Conservation (phyloP, 2,797 vertebrate genomes). For the Epinephelus coioides region DNA sequence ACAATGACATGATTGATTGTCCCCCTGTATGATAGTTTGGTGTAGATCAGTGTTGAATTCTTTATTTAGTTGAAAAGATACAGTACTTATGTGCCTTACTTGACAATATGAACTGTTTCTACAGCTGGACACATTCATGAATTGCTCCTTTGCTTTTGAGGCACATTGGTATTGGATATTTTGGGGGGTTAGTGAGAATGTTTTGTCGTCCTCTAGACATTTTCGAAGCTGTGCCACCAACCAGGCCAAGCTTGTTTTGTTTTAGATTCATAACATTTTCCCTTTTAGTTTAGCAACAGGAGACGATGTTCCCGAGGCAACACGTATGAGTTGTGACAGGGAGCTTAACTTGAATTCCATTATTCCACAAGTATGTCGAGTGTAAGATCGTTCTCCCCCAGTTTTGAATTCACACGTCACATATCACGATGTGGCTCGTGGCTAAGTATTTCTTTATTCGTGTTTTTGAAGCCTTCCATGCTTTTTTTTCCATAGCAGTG, state of each 20-base stretch:
- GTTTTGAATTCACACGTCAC: conserved; percentile 65
- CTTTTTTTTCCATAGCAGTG: conserved; percentile 78
- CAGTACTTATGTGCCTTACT: conserved; percentile 93
- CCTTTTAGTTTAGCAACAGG: conserved; percentile 32
- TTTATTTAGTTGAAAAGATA: conserved; percentile 87
- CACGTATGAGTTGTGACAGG: conserved; percentile 21
- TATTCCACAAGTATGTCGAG: conserved; percentile 42
- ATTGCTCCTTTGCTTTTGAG: conserved; percentile 52
- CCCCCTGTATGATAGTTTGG: conserved; percentile 77
- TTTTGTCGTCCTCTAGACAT: conserved; percentile 48
- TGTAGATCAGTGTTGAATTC: conserved; percentile 79
- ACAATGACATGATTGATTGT: conserved; percentile 83
- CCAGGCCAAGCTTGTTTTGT: conserved; percentile 35
- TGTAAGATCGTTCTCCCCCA: conserved; percentile 87
- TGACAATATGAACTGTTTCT: conserved; percentile 76
- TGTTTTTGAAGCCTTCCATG: conserved; percentile 89
- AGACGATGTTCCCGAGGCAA: conserved; percentile 38
- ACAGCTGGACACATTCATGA: conserved; percentile 65
- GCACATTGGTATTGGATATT: conserved; percentile 57
- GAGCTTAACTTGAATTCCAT: conserved; percentile 56
- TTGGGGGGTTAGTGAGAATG: conserved; percentile 31
- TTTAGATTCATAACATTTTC: conserved; percentile 30
- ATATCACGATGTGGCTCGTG: conserved; percentile 89
- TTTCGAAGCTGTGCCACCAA: conserved; percentile 52
- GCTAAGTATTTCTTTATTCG: conserved; percentile 89